These are phyloP conservation scores for Novumbra hubbsi DNA, from an alignment of 2,797 vertebrate species.

Conservation along the genomic window DNA sequence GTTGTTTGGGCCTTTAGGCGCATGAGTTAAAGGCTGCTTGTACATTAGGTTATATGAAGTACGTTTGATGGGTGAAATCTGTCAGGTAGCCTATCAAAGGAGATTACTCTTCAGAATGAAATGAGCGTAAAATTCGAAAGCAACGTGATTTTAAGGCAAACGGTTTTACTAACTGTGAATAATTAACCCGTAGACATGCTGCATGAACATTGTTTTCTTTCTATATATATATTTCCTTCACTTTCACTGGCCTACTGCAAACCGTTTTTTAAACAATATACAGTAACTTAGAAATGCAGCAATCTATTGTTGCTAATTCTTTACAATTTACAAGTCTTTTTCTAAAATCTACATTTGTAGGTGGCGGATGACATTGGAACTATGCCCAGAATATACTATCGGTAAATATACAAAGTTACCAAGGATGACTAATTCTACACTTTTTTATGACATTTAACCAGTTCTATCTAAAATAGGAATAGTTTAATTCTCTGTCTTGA, in stretches of 20 bases:
- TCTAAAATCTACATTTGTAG: not conserved
- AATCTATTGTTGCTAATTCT: not conserved
- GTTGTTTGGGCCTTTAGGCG: slow-evolving; percentile 25
- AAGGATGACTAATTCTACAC: not conserved
- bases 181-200: slow-evolving; percentile 11
- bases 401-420: not conserved
- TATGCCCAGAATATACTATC: not conserved
- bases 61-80: slow-evolving; percentile 8
- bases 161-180: slow-evolving; percentile 33
- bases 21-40: not conserved
- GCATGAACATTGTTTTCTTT: slow-evolving; percentile 1
- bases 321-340: not conserved
- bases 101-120: slow-evolving; percentile 8
- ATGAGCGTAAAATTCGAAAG: slow-evolving; percentile 12
- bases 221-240: not conserved
- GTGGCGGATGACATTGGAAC: not conserved
- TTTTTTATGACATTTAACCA: not conserved
- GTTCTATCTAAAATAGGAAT: not conserved
- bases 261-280: not conserved
- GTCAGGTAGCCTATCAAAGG: not conserved
- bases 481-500: not conserved
- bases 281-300: not conserved
- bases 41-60: not conserved
- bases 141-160: slow-evolving; percentile 26
- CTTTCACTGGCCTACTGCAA: not conserved